Percentiles rank a stretch among this genome's conserved stretches.
Conservation (phyloP, 2,888 invertebrate species). For the Lissocephala sabroskyi region DNA sequence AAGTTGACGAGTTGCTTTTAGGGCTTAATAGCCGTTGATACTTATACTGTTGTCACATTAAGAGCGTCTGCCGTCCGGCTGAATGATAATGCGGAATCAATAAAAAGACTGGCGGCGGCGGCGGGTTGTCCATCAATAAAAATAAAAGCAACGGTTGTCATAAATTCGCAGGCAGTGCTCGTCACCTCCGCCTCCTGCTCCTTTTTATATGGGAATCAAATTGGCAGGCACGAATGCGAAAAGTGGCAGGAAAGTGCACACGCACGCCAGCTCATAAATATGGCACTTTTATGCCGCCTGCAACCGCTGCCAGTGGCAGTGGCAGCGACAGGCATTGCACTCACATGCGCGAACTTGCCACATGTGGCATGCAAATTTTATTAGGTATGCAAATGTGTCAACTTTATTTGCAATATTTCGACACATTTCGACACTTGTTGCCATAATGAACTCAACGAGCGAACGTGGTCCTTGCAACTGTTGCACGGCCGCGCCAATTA, state of each 20-base stretch:
- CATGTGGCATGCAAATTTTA: conserved; percentile 59
- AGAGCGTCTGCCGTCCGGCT: conserved; percentile 14
- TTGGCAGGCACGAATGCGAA: conserved; percentile 50
- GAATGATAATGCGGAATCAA: conserved; percentile 21
- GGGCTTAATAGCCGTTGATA: conserved; percentile 40
- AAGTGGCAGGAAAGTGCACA: conserved; percentile 40
- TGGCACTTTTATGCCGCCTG: conserved; percentile 19
- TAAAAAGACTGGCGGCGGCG: conserved; percentile 9
- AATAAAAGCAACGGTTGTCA: conserved; percentile 60
- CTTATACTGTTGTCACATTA: conserved; percentile 34
- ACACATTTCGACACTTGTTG: conserved; percentile 68
- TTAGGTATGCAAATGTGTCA: conserved; percentile 71
- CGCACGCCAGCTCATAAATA: conserved; percentile 13
- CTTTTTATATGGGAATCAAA: conserved; percentile 22
- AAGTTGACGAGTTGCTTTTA: conserved; percentile 47
- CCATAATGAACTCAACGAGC: conserved; percentile 51
- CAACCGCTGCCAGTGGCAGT: conserved; percentile 14
- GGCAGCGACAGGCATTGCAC: conserved; percentile 22
- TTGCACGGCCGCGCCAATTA: conserved; percentile 1
- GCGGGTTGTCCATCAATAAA: conserved; percentile 57
- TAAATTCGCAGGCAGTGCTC: conserved; percentile 62
- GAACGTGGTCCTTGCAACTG: background rate
- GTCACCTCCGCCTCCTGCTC: conserved; percentile 21
- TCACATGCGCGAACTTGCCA: conserved; percentile 24
- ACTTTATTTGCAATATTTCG: conserved; percentile 68